A percentile compares a stretch with the other conserved stretches of the same genome.
phyloP scores from a whole-genome alignment of 2,113 vertebrate species.

The Epinephelus fuscoguttatus region DNA sequence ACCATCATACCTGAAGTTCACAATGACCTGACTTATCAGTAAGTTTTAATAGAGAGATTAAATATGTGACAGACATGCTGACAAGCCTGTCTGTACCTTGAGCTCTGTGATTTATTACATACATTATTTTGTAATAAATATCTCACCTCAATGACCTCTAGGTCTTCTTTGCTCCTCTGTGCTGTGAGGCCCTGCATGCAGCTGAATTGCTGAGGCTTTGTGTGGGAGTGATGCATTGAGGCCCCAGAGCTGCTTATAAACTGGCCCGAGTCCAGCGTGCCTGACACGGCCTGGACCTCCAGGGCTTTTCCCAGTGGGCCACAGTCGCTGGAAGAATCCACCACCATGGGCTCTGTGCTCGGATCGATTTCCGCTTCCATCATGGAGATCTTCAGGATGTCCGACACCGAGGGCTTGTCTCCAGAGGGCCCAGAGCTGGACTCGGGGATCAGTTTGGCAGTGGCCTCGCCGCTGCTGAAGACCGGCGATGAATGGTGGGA shows the following conservation, averaged over 20 bases:
- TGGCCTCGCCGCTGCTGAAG: constrained; percentile 87
- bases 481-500: constrained; percentile 81
- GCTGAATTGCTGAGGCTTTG: constrained; percentile 83
- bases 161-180: constrained; percentile 87
- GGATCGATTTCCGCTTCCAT: constrained; percentile 97
- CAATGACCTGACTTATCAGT: no score
- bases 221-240: constrained; percentile 77
- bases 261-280: constrained; percentile 80
- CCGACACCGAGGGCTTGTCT: constrained; percentile 90
- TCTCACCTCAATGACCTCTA: constrained; percentile 92
- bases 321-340: constrained; percentile 90
- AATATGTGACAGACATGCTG: neutral
- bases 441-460: constrained; percentile 85
- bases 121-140: neutral
- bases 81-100: neutral
- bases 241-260: constrained; percentile 88
- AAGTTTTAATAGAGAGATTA: neutral
- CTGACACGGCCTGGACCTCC: constrained; percentile 63
- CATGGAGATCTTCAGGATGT: constrained; percentile 98
- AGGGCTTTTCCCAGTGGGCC: constrained; percentile 82
- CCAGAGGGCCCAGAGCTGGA: constrained; percentile 87
- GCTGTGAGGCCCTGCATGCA: constrained; percentile 87
- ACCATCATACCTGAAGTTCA: neutral
- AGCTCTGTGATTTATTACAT: constrained; percentile 4
- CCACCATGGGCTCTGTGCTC: constrained; percentile 88